phyloP scores from a whole-genome alignment of 2,888 invertebrate genomes.

The Lithophane semibrunnea region DNA sequence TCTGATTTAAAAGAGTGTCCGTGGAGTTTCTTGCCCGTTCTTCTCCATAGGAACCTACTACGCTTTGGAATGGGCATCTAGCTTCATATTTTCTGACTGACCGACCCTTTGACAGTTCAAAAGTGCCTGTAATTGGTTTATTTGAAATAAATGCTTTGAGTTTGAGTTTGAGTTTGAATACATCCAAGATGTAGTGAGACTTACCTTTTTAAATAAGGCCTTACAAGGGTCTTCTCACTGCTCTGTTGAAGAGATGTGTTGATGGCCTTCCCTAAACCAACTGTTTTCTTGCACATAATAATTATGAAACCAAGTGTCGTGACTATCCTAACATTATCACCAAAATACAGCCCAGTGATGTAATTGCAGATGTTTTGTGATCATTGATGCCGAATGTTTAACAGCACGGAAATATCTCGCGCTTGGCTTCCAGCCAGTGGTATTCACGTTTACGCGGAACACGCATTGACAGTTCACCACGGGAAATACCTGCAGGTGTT shows the following conservation, averaged over 20 bases:
- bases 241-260: neutral
- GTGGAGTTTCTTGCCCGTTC: no score
- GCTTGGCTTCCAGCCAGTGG: constrained; percentile 62
- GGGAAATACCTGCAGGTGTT: constrained; percentile 54
- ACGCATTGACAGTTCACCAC: constrained; percentile 57
- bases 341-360: constrained; percentile 46
- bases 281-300: neutral
- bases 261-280: neutral
- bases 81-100: no score
- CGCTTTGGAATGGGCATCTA: no score
- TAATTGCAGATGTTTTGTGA: constrained; percentile 57
- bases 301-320: constrained; percentile 1
- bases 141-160: no score
- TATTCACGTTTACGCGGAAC: constrained; percentile 56
- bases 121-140: no score
- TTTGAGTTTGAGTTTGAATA: no score
- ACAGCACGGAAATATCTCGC: constrained; percentile 63
- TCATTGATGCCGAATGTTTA: constrained; percentile 58
- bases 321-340: constrained; percentile 19
- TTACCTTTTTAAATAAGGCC: neutral
- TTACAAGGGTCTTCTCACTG: neutral
- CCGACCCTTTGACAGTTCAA: no score
- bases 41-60: no score
- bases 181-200: neutral
- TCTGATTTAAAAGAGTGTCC: no score